Conservation (phyloP, 2,113 vertebrate genomes). For the Zootoca vivipara region DNA sequence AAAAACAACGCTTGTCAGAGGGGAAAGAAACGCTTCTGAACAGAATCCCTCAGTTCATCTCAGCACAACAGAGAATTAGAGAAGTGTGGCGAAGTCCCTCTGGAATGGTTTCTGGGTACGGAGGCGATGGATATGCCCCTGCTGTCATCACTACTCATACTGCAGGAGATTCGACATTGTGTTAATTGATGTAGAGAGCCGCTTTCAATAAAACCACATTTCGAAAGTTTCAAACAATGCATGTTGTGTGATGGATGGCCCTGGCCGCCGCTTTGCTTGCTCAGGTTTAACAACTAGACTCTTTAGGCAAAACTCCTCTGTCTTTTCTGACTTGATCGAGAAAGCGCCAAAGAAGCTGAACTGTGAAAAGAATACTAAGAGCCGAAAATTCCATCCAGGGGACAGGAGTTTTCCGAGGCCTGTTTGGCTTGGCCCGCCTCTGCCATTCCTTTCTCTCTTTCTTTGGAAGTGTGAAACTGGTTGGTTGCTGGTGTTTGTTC, state of each 20-base stretch:
- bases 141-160: slow-evolving; percentile 33
- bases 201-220: slow-evolving; percentile 50
- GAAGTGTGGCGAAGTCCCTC: not conserved
- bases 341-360: slow-evolving; percentile 61
- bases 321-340: slow-evolving; percentile 61
- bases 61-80: not conserved
- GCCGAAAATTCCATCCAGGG: slow-evolving; percentile 75
- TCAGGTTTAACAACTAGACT: slow-evolving; percentile 57
- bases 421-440: slow-evolving; percentile 80
- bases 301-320: slow-evolving; percentile 45
- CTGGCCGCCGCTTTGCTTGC: slow-evolving; percentile 45
- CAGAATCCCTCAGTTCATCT: not conserved
- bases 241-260: slow-evolving; percentile 63
- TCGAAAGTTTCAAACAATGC: slow-evolving; percentile 59
- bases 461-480: slow-evolving; percentile 86
- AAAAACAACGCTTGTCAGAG: not conserved
- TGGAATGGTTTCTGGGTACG: not conserved
- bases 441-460: slow-evolving; percentile 82
- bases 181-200: slow-evolving; percentile 60
- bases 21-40: not conserved
- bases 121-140: slow-evolving; percentile 7
- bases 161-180: slow-evolving; percentile 57
- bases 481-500: slow-evolving; percentile 83
- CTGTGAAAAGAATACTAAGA: slow-evolving; percentile 66
- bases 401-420: slow-evolving; percentile 76